These are phyloP conservation scores for Paramuricea clavata DNA, from an alignment of 92 coral and sea anemone genomes.

Conservation along the genomic window DNA sequence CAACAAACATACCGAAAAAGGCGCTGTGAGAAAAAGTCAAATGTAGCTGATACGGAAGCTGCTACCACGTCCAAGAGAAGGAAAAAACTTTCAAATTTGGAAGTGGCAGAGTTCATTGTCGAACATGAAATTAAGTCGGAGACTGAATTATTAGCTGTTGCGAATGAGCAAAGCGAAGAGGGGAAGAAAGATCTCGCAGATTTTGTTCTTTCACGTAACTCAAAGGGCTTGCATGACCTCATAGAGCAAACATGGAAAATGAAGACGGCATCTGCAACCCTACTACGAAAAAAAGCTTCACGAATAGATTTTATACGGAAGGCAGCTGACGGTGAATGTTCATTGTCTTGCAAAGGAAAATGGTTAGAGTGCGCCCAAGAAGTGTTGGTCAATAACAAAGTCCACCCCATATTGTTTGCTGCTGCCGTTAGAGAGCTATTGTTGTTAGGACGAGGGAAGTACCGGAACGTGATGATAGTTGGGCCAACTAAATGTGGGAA, in stretches of 20 bases:
- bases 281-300: too few species aligned
- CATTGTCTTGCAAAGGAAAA: too few species aligned
- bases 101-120: conserved; percentile 4
- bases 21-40: too few species aligned
- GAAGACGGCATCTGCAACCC: not conserved
- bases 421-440: too few species aligned
- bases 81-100: conserved; percentile 11
- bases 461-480: conserved; percentile 35
- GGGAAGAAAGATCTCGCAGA: conserved; percentile 29
- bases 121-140: not conserved
- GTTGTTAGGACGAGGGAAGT: conserved; percentile 46
- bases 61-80: not conserved
- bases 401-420: too few species aligned
- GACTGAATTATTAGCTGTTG: not conserved
- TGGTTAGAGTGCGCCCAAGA: too few species aligned
- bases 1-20: not conserved
- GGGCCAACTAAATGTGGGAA: conserved; percentile 28
- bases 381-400: too few species aligned
- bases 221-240: not conserved
- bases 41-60: not conserved
- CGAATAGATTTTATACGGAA: too few species aligned
- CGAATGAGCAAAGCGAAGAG: conserved; percentile 6
- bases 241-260: conserved; percentile 26
- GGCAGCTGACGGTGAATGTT: too few species aligned
- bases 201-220: not conserved